A percentile compares a stretch with the other conserved stretches of the same genome.
Conservation (phyloP, 23 tunicate species). For the Halocynthia roretzi region DNA sequence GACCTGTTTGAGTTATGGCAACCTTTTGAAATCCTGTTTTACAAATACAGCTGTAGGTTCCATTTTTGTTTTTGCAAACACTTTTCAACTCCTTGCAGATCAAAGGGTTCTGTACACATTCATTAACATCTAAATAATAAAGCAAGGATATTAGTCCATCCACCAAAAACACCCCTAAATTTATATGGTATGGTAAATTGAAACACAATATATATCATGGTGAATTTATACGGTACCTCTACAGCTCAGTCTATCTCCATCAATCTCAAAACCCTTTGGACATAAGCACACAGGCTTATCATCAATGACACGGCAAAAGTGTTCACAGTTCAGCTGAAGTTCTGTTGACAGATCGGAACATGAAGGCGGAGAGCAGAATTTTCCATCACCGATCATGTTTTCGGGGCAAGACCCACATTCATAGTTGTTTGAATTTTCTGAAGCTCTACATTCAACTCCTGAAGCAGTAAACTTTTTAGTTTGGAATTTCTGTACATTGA, state of each 20-base stretch:
- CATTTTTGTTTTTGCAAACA: constrained; percentile 13
- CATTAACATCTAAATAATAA: constrained; percentile 11
- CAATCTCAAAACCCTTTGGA: constrained; percentile 4
- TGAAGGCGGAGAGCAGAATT: constrained; percentile 32
- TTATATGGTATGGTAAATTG: too few relatives aligned
- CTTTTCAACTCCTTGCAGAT: constrained; percentile 17
- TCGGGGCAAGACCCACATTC: constrained; percentile 68
- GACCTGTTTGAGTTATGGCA: not conserved
- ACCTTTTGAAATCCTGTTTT: constrained; percentile 17
- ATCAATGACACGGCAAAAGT: constrained; percentile 1
- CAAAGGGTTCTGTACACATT: constrained; percentile 20
- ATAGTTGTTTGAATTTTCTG: constrained; percentile 3
- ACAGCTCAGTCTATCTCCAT: constrained; percentile 1
- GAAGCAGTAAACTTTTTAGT: not conserved
- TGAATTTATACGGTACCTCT: not conserved
- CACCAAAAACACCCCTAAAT: too few relatives aligned
- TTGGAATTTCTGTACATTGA: not conserved
- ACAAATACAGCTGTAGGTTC: constrained; percentile 20
- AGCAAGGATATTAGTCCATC: too few relatives aligned
- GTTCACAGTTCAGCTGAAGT: constrained; percentile 1
- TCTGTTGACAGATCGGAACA: constrained; percentile 25
- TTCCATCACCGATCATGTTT: constrained; percentile 75
- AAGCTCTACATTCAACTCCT: not conserved
- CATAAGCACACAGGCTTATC: constrained; percentile 8
- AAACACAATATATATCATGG: too few relatives aligned